phyloP scores from a whole-genome alignment of 2,888 invertebrate genomes.

The Synanthedon vespiformis region DNA sequence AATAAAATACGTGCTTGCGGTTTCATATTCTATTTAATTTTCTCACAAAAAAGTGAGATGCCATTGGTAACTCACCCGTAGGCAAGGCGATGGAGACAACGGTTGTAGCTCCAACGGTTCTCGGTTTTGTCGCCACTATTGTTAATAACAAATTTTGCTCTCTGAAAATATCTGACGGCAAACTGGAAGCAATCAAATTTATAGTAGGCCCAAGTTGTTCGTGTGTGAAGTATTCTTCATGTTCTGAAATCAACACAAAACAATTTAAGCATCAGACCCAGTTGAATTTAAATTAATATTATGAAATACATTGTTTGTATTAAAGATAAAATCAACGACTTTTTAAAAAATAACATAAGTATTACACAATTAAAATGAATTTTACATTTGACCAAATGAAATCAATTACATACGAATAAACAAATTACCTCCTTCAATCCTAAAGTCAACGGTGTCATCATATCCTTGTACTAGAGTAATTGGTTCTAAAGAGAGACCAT shows the following conservation, averaged over 20 bases:
- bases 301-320: no score
- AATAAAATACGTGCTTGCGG: not conserved
- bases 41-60: not conserved
- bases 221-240: constrained; percentile 20
- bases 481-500: constrained; percentile 25
- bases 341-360: no score
- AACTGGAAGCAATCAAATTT: constrained; percentile 14
- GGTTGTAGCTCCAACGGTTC: constrained; percentile 43
- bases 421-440: constrained; percentile 34
- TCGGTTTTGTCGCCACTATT: constrained; percentile 30
- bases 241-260: constrained; percentile 17
- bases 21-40: not conserved
- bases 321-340: no score
- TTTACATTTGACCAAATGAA: no score
- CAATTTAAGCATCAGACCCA: no score
- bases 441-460: constrained; percentile 29
- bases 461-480: constrained; percentile 37
- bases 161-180: constrained; percentile 28
- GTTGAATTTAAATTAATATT: no score
- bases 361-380: no score
- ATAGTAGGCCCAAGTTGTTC: constrained; percentile 14
- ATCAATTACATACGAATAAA: no score
- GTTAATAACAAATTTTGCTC: constrained; percentile 25
- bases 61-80: constrained; percentile 22
- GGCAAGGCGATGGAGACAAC: constrained; percentile 37